These are phyloP conservation scores for Pseudopleuronectes americanus DNA, from an alignment of 2,797 vertebrate species.

Conservation along the genomic window DNA sequence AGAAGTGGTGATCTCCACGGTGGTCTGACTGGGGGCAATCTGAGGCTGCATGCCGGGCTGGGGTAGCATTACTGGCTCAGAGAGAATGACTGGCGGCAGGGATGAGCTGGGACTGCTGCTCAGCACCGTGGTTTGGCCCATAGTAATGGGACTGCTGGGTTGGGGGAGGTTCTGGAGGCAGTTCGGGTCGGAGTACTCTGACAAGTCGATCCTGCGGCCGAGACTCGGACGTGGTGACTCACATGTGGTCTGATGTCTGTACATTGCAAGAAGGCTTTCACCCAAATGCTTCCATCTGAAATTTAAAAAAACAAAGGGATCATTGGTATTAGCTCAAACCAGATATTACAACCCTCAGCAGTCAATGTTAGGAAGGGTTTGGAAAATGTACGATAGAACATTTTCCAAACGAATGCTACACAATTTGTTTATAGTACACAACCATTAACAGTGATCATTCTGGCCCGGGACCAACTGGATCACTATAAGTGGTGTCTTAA, in stretches of 20 bases:
- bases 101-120: conserved; percentile 82
- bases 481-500: too few species aligned
- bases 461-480: too few species aligned
- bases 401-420: too few species aligned
- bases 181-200: conserved; percentile 89
- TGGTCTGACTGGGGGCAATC: conserved; percentile 78
- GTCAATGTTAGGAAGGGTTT: background rate
- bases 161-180: conserved; percentile 81
- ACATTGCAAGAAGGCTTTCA: conserved; percentile 93
- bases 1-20: conserved; percentile 83
- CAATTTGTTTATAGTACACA: background rate
- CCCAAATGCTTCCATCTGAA: conserved; percentile 94
- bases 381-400: too few species aligned
- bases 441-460: too few species aligned
- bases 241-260: conserved; percentile 92
- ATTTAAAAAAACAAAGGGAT: background rate
- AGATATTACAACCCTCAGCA: background rate
- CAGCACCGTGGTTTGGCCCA: conserved; percentile 68
- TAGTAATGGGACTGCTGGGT: conserved; percentile 70
- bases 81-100: conserved; percentile 67
- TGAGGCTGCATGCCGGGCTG: conserved; percentile 74
- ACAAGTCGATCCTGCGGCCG: conserved; percentile 92
- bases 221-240: conserved; percentile 92
- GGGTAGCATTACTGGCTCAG: conserved; percentile 60
- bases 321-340: background rate